phyloP scores from a whole-genome alignment of 2,888 invertebrate species.

The Melanargia galathea region DNA sequence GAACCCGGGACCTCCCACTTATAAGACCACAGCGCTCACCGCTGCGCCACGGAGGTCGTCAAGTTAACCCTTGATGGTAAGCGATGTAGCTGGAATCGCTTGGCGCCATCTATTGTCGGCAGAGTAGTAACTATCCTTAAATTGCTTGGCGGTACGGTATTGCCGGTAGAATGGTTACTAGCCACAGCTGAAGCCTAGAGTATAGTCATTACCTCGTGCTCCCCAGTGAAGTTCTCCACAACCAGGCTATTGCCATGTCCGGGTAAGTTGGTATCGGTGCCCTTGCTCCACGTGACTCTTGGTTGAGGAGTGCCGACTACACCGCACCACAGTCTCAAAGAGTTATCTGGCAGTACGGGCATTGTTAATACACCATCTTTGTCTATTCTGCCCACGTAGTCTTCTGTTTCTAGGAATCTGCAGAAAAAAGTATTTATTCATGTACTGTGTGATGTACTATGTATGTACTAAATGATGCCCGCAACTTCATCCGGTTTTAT shows the following conservation, averaged over 20 bases:
- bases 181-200: no score
- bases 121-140: no score
- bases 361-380: constrained; percentile 62
- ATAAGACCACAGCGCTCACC: no score
- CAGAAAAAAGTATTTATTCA: constrained; percentile 3
- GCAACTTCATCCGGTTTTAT: no score
- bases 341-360: constrained; percentile 56
- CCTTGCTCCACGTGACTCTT: constrained; percentile 79
- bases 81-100: no score
- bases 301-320: constrained; percentile 85
- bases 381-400: constrained; percentile 65
- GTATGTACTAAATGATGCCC: no score
- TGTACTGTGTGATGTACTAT: not conserved
- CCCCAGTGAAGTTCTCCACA: constrained; percentile 64
- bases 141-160: no score
- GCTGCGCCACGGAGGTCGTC: no score
- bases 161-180: no score
- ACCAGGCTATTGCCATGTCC: constrained; percentile 62
- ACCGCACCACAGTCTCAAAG: constrained; percentile 84
- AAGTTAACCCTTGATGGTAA: no score
- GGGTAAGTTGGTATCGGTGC: constrained; percentile 24
- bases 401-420: constrained; percentile 72
- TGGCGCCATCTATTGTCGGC: no score
- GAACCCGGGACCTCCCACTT: no score
- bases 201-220: constrained; percentile 60